Conservation (phyloP, 2,797 vertebrate genomes). For the Peromyscus nudipes region DNA sequence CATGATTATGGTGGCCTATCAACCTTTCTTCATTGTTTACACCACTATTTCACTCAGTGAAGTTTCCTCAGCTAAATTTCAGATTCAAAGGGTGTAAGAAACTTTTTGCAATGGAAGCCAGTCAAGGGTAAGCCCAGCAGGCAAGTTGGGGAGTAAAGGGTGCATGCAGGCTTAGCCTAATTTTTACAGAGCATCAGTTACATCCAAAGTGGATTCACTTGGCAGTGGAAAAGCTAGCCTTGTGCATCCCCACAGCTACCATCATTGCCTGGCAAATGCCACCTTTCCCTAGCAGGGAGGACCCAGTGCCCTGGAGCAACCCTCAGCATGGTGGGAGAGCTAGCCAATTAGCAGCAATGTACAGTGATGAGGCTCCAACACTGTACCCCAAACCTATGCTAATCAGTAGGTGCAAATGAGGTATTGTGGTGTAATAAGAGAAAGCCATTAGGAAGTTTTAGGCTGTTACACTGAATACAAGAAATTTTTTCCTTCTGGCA, state of each 20-base stretch:
- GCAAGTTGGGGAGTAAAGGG: neutral
- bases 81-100: neutral
- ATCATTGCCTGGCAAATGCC: neutral
- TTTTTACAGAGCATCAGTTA: neutral
- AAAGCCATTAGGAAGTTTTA: slow-evolving; percentile 3
- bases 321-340: neutral
- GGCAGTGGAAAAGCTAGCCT: neutral
- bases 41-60: neutral
- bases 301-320: neutral
- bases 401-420: neutral
- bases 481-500: neutral
- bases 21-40: neutral
- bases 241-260: neutral
- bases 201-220: neutral
- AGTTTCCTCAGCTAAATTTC: neutral
- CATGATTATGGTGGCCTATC: neutral
- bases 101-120: neutral
- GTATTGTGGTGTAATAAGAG: neutral
- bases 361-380: neutral
- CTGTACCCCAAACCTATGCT: neutral
- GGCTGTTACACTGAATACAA: neutral
- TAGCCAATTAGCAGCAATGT: neutral
- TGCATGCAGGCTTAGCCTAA: neutral
- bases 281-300: neutral
- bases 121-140: accelerated